Conservation (phyloP, 2,888 invertebrate genomes). For the Griposia aprilina region DNA sequence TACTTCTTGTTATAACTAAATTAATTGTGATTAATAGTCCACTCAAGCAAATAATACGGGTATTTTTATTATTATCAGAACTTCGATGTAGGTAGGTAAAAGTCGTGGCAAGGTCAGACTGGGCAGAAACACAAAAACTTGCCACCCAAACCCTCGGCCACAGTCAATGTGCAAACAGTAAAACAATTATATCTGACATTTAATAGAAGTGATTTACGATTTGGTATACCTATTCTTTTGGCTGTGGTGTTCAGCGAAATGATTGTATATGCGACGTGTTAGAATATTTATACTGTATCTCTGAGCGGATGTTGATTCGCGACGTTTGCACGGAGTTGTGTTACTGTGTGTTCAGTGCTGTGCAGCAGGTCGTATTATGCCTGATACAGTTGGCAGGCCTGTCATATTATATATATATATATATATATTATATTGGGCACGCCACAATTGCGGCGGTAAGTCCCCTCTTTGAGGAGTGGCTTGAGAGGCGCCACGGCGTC, state of each 20-base stretch:
- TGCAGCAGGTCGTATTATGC: slow-evolving; percentile 66
- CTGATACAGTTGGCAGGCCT: slow-evolving; percentile 68
- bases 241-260: background rate
- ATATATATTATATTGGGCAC: too few species aligned
- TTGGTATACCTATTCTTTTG: background rate
- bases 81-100: slow-evolving; percentile 78
- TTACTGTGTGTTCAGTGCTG: slow-evolving; percentile 64
- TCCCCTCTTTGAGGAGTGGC: too few species aligned
- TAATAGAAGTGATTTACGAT: background rate
- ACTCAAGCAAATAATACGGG: slow-evolving; percentile 70
- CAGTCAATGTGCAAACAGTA: slow-evolving; percentile 63
- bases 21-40: slow-evolving; percentile 74
- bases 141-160: slow-evolving; percentile 67
- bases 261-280: background rate
- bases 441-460: too few species aligned
- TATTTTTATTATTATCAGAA: slow-evolving; percentile 68
- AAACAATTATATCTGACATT: slow-evolving; percentile 39
- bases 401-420: too few species aligned
- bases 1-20: slow-evolving; percentile 71
- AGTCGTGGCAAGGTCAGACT: slow-evolving; percentile 75
- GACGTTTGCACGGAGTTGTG: slow-evolving; percentile 42
- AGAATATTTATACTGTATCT: slow-evolving; percentile 10
- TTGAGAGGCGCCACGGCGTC: too few species aligned
- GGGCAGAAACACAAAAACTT: slow-evolving; percentile 69
- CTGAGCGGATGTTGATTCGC: slow-evolving; percentile 36